A percentile compares a stretch with the other conserved stretches of the same genome.
Conservation (phyloP, 2,888 invertebrate species). For the Barypeithes pellucidus region DNA sequence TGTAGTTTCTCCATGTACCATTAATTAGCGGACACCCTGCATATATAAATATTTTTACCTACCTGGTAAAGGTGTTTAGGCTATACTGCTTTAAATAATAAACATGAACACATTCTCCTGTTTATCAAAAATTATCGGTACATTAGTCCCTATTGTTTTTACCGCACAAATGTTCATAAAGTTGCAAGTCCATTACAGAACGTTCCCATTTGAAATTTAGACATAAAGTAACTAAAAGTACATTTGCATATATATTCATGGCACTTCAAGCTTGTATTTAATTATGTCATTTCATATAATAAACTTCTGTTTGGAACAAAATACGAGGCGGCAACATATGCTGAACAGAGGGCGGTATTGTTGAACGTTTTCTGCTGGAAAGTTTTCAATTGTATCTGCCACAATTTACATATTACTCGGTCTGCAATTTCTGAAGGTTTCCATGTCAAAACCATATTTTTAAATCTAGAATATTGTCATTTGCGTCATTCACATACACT, state of each 20-base stretch:
- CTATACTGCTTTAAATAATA: too few relatives aligned
- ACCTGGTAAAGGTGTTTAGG: too few relatives aligned
- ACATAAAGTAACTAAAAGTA: slow-evolving; percentile 22
- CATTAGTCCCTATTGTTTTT: not conserved
- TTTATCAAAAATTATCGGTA: too few relatives aligned
- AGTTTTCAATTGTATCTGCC: slow-evolving; percentile 41
- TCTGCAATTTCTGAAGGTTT: too few relatives aligned
- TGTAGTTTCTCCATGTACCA: too few relatives aligned
- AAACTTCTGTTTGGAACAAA: slow-evolving; percentile 33
- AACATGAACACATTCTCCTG: too few relatives aligned
- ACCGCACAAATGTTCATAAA: not conserved
- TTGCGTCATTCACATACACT: too few relatives aligned
- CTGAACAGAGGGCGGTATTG: slow-evolving; percentile 27
- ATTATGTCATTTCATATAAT: slow-evolving; percentile 36
- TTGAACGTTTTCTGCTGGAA: slow-evolving; percentile 39
- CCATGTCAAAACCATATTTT: too few relatives aligned
- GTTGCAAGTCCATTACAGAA: not conserved
- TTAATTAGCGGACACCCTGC: too few relatives aligned
- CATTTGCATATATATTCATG: slow-evolving; percentile 40
- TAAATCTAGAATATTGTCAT: too few relatives aligned
- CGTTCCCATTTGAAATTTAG: slow-evolving; percentile 1
- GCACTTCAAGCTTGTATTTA: slow-evolving; percentile 19
- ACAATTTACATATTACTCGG: too few relatives aligned
- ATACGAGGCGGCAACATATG: slow-evolving; percentile 33
- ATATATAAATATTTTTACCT: too few relatives aligned